These are phyloP conservation scores for Rotaria macrura DNA, from an alignment of 2,888 invertebrate genomes.

Conservation along the genomic window DNA sequence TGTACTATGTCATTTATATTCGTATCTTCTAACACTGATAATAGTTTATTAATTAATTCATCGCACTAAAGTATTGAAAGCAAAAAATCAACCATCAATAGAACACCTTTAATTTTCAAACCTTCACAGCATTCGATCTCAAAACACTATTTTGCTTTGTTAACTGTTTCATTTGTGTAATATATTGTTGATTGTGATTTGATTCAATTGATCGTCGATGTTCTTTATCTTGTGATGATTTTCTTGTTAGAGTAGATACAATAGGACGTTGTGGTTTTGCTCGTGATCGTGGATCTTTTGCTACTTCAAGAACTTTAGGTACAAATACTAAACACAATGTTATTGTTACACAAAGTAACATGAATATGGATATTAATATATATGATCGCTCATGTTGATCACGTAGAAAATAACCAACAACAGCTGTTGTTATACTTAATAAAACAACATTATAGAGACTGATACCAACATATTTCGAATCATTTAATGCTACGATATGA, in stretches of 20 bases:
- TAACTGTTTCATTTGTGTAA: not conserved
- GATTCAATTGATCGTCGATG: not conserved
- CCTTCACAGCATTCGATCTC: not conserved
- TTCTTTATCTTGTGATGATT: not conserved
- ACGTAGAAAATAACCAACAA: slow-evolving; percentile 84
- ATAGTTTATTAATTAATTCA: not conserved
- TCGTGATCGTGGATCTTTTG: not conserved
- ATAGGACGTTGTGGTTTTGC: not conserved
- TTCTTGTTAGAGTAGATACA: not conserved
- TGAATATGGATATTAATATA: slow-evolving; percentile 87
- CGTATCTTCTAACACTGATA: not conserved
- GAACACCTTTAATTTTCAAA: too few relatives aligned
- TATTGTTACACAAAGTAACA: slow-evolving; percentile 94
- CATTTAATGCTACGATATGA: slow-evolving; percentile 94
- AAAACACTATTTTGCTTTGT: not conserved
- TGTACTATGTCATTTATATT: not conserved
- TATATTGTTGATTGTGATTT: not conserved
- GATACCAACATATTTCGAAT: slow-evolving; percentile 93
- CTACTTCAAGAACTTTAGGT: slow-evolving; percentile 64
- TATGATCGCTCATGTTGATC: slow-evolving; percentile 94
- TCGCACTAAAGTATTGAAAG: not conserved
- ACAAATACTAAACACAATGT: slow-evolving; percentile 93
- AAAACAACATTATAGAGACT: slow-evolving; percentile 97
- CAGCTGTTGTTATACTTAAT: slow-evolving; percentile 92
- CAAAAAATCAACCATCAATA: not conserved